Percentiles rank a stretch among this genome's conserved stretches.
phyloP scores from a whole-genome alignment of 2,797 vertebrate genomes.

The Arvicola amphibius region DNA sequence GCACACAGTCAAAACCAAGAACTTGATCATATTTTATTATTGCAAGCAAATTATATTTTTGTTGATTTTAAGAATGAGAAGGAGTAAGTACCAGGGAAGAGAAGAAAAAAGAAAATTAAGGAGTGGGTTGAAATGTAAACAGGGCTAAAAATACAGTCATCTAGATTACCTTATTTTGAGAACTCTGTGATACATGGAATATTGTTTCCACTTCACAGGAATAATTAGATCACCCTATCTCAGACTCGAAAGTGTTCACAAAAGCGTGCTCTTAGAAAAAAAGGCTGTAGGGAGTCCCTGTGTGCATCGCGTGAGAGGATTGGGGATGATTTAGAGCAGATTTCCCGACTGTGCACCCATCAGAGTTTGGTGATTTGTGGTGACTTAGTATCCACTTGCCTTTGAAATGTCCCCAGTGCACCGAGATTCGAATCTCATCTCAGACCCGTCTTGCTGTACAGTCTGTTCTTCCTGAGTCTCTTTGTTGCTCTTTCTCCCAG shows the following conservation, averaged over 20 bases:
- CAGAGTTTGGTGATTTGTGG: too few relatives aligned
- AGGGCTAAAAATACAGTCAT: neutral
- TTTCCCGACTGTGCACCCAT: neutral
- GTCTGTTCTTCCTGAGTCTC: neutral
- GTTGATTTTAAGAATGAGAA: neutral
- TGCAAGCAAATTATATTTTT: neutral
- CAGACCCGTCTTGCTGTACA: neutral
- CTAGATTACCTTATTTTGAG: constrained; percentile 26
- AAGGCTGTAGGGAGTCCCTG: neutral
- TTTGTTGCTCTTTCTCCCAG: constrained; percentile 70
- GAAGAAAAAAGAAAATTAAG: neutral
- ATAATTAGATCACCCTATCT: neutral
- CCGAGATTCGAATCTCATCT: constrained; percentile 44
- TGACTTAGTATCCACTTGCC: neutral
- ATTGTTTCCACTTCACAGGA: neutral
- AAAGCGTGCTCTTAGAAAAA: neutral
- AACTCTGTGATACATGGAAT: neutral
- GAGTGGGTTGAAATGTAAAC: neutral
- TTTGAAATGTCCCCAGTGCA: neutral
- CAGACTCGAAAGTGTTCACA: neutral
- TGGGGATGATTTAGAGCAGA: neutral
- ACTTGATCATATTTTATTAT: neutral
- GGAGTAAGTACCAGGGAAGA: neutral
- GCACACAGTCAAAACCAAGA: neutral
- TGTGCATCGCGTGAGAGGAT: fast-evolving